These are phyloP conservation scores for Bothrops jararaca DNA, from an alignment of 2,113 vertebrate species.

Conservation along the genomic window DNA sequence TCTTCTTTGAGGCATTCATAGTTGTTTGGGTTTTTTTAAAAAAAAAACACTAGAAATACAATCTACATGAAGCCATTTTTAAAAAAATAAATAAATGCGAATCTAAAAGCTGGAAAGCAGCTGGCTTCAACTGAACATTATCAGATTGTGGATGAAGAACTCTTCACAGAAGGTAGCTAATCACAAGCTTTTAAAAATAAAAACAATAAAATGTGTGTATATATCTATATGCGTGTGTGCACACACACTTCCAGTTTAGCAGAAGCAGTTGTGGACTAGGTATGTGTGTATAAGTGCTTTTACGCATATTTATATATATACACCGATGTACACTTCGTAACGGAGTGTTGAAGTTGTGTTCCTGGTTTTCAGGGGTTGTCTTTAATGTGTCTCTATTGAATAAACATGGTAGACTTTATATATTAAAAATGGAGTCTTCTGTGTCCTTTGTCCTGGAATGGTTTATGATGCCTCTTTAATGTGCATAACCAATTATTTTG, in stretches of 20 bases:
- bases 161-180: slow-evolving; percentile 58
- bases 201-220: neutral
- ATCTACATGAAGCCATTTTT: slow-evolving; percentile 45
- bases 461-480: neutral
- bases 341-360: slow-evolving; percentile 68
- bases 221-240: neutral
- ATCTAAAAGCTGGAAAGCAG: slow-evolving; percentile 50
- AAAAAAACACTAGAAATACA: neutral
- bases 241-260: slow-evolving; percentile 58
- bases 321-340: slow-evolving; percentile 69
- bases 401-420: slow-evolving; percentile 68
- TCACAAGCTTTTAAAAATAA: neutral
- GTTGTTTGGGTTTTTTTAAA: slow-evolving; percentile 27
- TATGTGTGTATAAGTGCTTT: neutral
- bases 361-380: slow-evolving; percentile 71
- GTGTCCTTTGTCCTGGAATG: neutral
- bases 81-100: slow-evolving; percentile 52
- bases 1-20: slow-evolving; percentile 27
- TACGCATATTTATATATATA: slow-evolving; percentile 5
- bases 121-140: neutral
- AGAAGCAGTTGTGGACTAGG: slow-evolving; percentile 55
- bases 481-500: neutral
- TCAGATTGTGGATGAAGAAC: neutral
- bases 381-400: slow-evolving; percentile 69
- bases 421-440: slow-evolving; percentile 6